phyloP scores from a whole-genome alignment of 2,888 invertebrate species.

The Rhorus exstirpatorius region DNA sequence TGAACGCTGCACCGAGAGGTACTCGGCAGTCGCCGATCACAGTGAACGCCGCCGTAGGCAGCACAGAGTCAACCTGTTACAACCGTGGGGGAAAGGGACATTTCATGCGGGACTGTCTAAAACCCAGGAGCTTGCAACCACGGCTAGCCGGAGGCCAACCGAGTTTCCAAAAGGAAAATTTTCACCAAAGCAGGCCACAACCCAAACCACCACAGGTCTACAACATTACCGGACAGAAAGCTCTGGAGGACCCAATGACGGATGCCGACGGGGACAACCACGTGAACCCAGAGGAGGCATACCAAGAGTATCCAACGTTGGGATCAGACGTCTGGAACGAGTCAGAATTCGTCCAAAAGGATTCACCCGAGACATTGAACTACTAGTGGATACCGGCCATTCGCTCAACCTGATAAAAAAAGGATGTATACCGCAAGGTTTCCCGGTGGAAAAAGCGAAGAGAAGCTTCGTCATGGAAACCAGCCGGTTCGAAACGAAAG shows the following conservation, averaged over 20 bases:
- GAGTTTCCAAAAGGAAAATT: conserved; percentile 2
- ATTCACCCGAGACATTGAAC: conserved; percentile 28
- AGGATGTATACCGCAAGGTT: conserved; percentile 2
- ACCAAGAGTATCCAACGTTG: conserved; percentile 30
- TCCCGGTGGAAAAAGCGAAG: background rate
- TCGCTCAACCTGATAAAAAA: conserved; percentile 8
- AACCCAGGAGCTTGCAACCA: background rate
- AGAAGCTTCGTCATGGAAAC: conserved; percentile 30
- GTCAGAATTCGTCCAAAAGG: conserved; percentile 24
- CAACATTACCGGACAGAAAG: background rate
- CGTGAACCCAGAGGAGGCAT: conserved; percentile 4
- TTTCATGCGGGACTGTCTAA: conserved; percentile 6
- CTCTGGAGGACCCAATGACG: background rate
- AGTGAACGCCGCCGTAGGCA: conserved; percentile 13
- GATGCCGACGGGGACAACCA: background rate
- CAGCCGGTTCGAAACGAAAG: conserved; percentile 19
- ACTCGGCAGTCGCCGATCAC: conserved; percentile 18
- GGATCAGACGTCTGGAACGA: conserved; percentile 26
- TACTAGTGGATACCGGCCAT: conserved; percentile 3
- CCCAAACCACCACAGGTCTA: conserved; percentile 20
- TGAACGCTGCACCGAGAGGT: background rate
- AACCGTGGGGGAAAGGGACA: conserved; percentile 16
- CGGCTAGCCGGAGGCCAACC: background rate
- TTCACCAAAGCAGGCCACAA: background rate
- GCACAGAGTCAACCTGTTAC: conserved; percentile 6